phyloP scores from a whole-genome alignment of 37 sponge, comb jelly and placozoan species.

The Ianthella basta region DNA sequence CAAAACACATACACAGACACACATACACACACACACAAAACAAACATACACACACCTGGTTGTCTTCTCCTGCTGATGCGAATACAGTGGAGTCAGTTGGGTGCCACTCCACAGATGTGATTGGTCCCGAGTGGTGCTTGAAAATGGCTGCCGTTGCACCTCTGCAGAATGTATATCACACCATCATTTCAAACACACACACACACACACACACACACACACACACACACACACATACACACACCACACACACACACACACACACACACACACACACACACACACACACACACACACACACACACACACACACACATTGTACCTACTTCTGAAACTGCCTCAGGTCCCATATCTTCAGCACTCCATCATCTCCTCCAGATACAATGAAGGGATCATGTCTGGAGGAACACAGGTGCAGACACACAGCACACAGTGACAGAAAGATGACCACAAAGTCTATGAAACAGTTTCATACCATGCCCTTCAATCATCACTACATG shows the following conservation, averaged over 20 bases:
- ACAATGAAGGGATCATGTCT: constrained; percentile 81
- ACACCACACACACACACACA: constrained; percentile 10
- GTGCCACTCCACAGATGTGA: constrained; percentile 97
- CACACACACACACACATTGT: constrained; percentile 16
- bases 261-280: constrained; percentile 32
- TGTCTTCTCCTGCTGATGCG: constrained; percentile 91
- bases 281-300: constrained; percentile 34
- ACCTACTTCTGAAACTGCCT: constrained; percentile 80
- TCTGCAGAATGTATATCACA: constrained; percentile 7
- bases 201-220: neutral
- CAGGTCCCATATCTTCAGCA: constrained; percentile 96
- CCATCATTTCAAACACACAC: neutral
- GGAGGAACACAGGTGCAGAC: neutral
- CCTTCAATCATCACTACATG: too few species aligned
- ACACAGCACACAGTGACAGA: neutral
- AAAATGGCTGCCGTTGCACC: constrained; percentile 77
- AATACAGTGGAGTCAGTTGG: constrained; percentile 91
- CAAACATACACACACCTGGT: constrained; percentile 72
- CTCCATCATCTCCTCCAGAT: constrained; percentile 97
- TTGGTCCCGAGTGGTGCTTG: constrained; percentile 91
- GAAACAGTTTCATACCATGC: too few species aligned
- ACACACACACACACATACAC: neutral
- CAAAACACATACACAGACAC: neutral
- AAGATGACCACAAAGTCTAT: neutral
- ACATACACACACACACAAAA: neutral